Evolutionary conservation across 2,888 invertebrate genomes (phyloP), one percentile per base, ranked within the genome.

Genomic region (Anthrax anthrax): DNA sequence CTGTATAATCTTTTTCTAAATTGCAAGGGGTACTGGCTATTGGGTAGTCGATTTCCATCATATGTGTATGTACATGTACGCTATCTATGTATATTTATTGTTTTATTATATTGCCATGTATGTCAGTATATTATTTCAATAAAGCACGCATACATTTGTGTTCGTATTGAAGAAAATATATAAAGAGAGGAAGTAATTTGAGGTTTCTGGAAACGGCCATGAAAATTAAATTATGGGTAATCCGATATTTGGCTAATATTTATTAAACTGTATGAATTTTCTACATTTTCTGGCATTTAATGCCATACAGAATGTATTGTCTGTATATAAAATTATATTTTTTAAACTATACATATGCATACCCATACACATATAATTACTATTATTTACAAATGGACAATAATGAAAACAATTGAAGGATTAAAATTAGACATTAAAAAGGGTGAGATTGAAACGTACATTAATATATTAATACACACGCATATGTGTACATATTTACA

Each of bases 191-290:
- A 46, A 43, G 46, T 43, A 48, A 48, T 48, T 48, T 48, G 48
- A 46, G 48, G 48, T 48, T 48, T 48, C 39, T 42, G 42, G 36
- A 48, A 48, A 42, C 39, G 48, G 46, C 46, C 46, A 48, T 48
- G 48, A 48, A 48, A 48, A 48, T 46, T 48, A 48, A 48, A 48
- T 48, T 48, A 48, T 48, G 46, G 48, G 45, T 48, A 46, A 48
- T 48, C 46, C 46, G 48, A 48, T 48, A 46, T 45, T 48, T 39
- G 48, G 45, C 48, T 48, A 48, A 48, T 48, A 48, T 48, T 48
- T 48, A 48, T 46, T 42, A 46, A 44, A 38, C 42, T n/a, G 40
- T 12, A 32, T 32, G 12, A 32, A 12, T 32, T 32, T 43, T 38
- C 39, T 39, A 40, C 36, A 45, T 23, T 40, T 19, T 34, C 37